These are phyloP conservation scores for Papilio dardanus DNA, from an alignment of 1,140 invertebrate species.

Conservation along the genomic window DNA sequence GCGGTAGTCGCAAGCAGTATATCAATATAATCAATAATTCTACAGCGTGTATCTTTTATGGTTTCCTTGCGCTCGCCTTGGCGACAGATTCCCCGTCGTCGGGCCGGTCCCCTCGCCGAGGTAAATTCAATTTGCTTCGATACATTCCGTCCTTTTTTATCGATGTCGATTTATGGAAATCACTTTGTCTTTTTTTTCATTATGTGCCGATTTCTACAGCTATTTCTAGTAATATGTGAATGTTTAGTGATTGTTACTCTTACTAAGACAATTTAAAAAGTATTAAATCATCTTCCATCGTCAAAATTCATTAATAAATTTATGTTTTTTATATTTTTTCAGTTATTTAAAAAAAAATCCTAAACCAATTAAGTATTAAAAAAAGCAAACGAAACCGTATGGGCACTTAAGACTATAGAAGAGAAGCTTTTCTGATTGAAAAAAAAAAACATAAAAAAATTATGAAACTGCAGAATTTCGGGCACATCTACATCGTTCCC, in stretches of 20 bases:
- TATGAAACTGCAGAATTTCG: too few species aligned
- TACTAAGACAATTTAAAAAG: too few species aligned
- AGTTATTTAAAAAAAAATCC: too few species aligned
- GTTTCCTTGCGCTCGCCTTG: constrained; percentile 22
- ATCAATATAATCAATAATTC: constrained; percentile 12
- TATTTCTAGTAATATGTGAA: neutral
- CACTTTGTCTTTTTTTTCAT: neutral
- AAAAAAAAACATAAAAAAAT: too few species aligned
- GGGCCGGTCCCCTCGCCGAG: neutral
- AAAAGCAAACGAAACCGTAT: too few species aligned
- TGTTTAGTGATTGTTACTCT: neutral
- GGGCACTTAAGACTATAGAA: too few species aligned
- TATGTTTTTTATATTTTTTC: too few species aligned
- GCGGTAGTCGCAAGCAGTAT: neutral
- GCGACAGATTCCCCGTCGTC: constrained; percentile 19
- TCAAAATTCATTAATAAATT: too few species aligned
- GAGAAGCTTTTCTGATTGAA: too few species aligned
- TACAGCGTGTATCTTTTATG: constrained; percentile 10
- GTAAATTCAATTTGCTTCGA: constrained; percentile 34
- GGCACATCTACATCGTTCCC: too few species aligned
- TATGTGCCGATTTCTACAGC: neutral
- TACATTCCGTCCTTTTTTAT: constrained; percentile 31
- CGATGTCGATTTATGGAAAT: constrained; percentile 22
- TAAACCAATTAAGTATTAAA: too few species aligned
- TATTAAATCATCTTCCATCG: too few species aligned